Evolutionary conservation across 2,888 invertebrate species (phyloP).

Genomic region (Liodrosophila aerea): DNA sequence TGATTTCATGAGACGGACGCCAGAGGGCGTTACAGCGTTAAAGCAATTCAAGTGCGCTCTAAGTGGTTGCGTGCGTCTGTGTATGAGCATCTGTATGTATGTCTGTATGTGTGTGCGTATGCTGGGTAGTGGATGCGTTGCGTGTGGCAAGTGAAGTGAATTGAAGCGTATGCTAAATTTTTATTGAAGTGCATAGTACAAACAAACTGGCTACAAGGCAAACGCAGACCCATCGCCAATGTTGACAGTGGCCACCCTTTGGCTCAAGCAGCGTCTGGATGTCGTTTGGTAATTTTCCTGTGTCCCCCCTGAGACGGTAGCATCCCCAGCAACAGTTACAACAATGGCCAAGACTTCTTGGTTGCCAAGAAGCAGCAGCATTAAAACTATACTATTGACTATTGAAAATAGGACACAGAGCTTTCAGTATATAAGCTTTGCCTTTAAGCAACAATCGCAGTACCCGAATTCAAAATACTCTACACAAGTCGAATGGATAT

Average conservation of each 20-base stretch:
- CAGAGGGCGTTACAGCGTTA: conserved; percentile 49
- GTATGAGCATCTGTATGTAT: conserved; percentile 2
- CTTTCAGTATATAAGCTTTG: conserved; percentile 12
- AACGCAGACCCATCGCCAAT: conserved; percentile 5
- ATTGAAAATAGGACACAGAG: conserved; percentile 32
- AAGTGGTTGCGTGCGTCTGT: conserved; percentile 7
- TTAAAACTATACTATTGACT: too few species aligned
- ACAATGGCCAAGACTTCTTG: conserved; percentile 16
- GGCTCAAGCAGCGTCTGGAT: conserved; percentile 24
- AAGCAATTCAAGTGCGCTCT: conserved; percentile 48
- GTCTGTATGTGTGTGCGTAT: conserved; percentile 15
- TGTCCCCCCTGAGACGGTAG: conserved; percentile 5
- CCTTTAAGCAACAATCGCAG: conserved; percentile 2
- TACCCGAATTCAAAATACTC: conserved; percentile 3
- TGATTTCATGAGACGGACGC: conserved; percentile 52
- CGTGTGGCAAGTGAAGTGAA: conserved; percentile 65
- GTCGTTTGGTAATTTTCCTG: conserved; percentile 53
- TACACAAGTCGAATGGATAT: too few species aligned
- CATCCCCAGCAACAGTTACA: conserved; percentile 21
- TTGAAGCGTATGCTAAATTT: conserved; percentile 72
- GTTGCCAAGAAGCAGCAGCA: conserved; percentile 19
- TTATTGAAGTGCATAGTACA: conserved; percentile 74
- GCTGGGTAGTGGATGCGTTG: conserved; percentile 10
- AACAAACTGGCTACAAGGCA: conserved; percentile 58
- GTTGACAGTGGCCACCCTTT: neutral